phyloP scores from a whole-genome alignment of 1,140 invertebrate genomes.

The Sarcophaga peregrina region DNA sequence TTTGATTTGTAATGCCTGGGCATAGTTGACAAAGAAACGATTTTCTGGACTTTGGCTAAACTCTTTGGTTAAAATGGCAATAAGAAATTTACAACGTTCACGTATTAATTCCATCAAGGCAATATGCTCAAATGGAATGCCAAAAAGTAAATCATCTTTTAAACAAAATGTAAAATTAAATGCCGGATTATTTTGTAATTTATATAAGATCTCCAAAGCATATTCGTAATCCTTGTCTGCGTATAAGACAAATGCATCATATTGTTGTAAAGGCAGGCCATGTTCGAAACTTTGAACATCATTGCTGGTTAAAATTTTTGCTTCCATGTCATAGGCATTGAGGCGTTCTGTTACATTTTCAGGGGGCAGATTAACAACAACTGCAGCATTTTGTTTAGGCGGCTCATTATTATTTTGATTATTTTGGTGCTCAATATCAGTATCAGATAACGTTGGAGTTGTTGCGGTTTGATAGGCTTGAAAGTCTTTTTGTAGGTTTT shows the following conservation, averaged over 20 bases:
- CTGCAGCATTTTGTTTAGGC: too few relatives aligned
- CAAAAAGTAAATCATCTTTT: slow-evolving; percentile 71
- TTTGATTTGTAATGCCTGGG: slow-evolving; percentile 77
- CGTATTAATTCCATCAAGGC: slow-evolving; percentile 78
- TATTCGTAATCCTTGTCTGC: slow-evolving; percentile 75
- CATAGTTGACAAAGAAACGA: slow-evolving; percentile 77
- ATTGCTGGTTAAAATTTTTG: slow-evolving; percentile 64
- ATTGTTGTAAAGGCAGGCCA: slow-evolving; percentile 70
- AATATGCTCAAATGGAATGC: slow-evolving; percentile 75
- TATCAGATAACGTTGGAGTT: neutral
- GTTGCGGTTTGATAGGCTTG: neutral
- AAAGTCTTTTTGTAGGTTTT: slow-evolving; percentile 62
- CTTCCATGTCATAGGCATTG: slow-evolving; percentile 4
- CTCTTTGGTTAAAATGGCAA: slow-evolving; percentile 77
- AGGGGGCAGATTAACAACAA: neutral
- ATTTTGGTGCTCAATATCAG: too few relatives aligned
- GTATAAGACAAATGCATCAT: slow-evolving; percentile 78
- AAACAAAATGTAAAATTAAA: slow-evolving; percentile 70
- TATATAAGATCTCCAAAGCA: slow-evolving; percentile 72
- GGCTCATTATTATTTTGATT: too few relatives aligned
- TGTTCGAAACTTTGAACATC: slow-evolving; percentile 68
- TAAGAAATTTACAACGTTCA: slow-evolving; percentile 77
- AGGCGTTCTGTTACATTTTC: neutral
- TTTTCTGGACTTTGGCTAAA: slow-evolving; percentile 78
- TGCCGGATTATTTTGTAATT: slow-evolving; percentile 70